These are phyloP conservation scores for Meloidogyne exigua DNA, from an alignment of 1,140 invertebrate genomes.

Conservation along the genomic window DNA sequence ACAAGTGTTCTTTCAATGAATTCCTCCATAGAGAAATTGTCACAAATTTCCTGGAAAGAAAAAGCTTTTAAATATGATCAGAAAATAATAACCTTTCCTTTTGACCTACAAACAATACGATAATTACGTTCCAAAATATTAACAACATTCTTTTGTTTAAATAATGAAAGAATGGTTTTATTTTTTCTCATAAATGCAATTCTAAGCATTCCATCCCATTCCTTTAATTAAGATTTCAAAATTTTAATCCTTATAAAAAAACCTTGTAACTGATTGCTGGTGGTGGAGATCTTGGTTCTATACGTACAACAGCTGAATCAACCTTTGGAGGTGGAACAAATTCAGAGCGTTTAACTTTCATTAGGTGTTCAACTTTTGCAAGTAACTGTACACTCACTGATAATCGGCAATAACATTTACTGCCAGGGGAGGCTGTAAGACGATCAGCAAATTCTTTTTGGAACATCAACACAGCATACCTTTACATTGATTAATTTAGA, in stretches of 20 bases:
- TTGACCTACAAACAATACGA: slow-evolving; percentile 78
- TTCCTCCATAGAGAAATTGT: slow-evolving; percentile 81
- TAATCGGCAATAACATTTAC: slow-evolving; percentile 89
- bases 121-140: slow-evolving; percentile 88
- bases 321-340: slow-evolving; percentile 88
- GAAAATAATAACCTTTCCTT: slow-evolving; percentile 74
- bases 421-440: slow-evolving; percentile 91
- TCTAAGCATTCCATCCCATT: slow-evolving; percentile 94
- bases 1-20: slow-evolving; percentile 77
- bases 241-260: slow-evolving; percentile 11
- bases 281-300: slow-evolving; percentile 93
- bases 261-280: slow-evolving; percentile 86
- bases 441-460: slow-evolving; percentile 97
- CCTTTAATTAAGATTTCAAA: slow-evolving; percentile 64
- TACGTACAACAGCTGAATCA: slow-evolving; percentile 94
- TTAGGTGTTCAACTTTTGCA: slow-evolving; percentile 88
- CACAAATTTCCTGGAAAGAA: slow-evolving; percentile 73
- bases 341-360: slow-evolving; percentile 95
- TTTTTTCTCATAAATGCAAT: slow-evolving; percentile 94
- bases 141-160: slow-evolving; percentile 79
- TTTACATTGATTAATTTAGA: slow-evolving; percentile 47
- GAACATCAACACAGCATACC: slow-evolving; percentile 97
- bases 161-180: slow-evolving; percentile 81
- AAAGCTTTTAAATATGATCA: neutral
- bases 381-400: slow-evolving; percentile 94